Conservation (phyloP, 2,113 vertebrate genomes). For the Oreochromis tanganicae region DNA sequence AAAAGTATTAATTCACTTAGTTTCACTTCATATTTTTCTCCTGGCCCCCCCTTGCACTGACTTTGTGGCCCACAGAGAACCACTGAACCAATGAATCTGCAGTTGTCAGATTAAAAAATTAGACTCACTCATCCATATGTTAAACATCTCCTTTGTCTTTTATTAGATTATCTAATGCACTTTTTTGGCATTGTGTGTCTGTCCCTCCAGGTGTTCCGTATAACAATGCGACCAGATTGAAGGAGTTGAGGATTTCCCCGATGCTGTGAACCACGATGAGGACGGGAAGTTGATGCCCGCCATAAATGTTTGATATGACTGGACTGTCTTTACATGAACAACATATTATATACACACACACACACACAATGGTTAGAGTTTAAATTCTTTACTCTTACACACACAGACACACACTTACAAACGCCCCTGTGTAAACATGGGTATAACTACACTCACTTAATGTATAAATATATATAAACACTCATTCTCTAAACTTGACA, state of each 20-base stretch:
- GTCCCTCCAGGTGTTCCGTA: constrained; percentile 24
- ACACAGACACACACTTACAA: constrained; percentile 25
- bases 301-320: constrained; percentile 69
- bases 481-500: constrained; percentile 57
- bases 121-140: background rate
- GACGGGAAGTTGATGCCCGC: constrained; percentile 46
- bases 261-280: constrained; percentile 68
- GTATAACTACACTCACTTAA: constrained; percentile 60
- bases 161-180: background rate
- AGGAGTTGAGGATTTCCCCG: constrained; percentile 29
- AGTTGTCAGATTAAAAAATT: background rate
- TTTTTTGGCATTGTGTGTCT: background rate
- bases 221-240: constrained; percentile 20
- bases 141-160: background rate
- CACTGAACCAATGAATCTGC: background rate
- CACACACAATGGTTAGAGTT: constrained; percentile 39
- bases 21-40: background rate
- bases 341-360: constrained; percentile 43
- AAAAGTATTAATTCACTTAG: background rate
- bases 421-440: constrained; percentile 39
- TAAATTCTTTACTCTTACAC: constrained; percentile 33
- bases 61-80: background rate
- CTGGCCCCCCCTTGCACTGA: background rate
- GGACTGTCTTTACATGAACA: constrained; percentile 71
- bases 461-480: constrained; percentile 50